Base-by-base conservation (phyloP, 1,140 invertebrate genomes). In the Sitophilus oryzae region DNA sequence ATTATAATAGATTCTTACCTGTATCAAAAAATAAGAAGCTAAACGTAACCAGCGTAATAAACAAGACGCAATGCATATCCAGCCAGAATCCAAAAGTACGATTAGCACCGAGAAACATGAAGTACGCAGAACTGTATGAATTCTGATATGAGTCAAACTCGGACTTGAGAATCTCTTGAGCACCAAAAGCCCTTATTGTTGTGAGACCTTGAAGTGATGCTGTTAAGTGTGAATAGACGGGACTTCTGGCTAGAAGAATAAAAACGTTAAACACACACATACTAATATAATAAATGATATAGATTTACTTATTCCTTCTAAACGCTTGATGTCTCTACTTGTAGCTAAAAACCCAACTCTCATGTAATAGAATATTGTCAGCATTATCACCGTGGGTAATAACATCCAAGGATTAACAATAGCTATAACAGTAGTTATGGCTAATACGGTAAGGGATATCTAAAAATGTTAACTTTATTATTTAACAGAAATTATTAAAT, bases 131-230 rank as follows among this genome's bases (percentile, higher is more conserved):
- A 52, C 80, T 82, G 60, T 84, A 82, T 20, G 81, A 56, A 65
- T 84, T 80, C 79, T 91, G 84, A 66, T 84, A 81, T 57, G 79
- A 82, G 62, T 90, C 86, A 61, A 90, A 90, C 71, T 89, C 84
- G 22, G 82, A 71, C 60, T 86, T 84, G 4, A 94, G 79, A 52
- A 85, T 81, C 57, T 82, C 76, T 69, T 92, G 81, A 0, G 84
- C 84, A 18, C 78, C 76, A 63, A 88, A 92, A 0, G 92, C 89
- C 49, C 92, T 76, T 45, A 96, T 91, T 0, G 75, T 61, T 76
- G 74, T 50, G 71, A 77, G 60, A 11, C 65, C 66, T 49, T 64
- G 54, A 9, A 66, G 36, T 9, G 65, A 60, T 9, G 61, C 60
- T 35, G 57, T 66, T 21, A 91, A 74, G 62, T 91, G 87, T 1